These are phyloP conservation scores for Torymus aiolomorphi DNA, from an alignment of 2,888 invertebrate species.

Conservation along the genomic window DNA sequence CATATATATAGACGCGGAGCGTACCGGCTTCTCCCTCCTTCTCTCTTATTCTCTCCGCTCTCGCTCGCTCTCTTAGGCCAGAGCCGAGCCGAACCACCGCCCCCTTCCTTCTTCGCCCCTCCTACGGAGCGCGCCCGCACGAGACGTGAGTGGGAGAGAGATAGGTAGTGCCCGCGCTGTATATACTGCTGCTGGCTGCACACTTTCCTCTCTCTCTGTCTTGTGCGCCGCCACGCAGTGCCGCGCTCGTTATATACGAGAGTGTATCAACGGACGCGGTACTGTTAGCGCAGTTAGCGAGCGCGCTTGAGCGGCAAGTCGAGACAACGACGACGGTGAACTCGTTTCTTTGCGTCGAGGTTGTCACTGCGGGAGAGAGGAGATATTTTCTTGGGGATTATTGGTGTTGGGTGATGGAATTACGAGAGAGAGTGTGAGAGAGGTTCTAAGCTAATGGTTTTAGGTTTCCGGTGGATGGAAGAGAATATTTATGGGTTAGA, in stretches of 20 bases:
- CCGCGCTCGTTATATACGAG: too few species aligned
- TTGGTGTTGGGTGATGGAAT: too few species aligned
- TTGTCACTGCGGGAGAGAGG: background rate
- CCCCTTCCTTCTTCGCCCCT: slow-evolving; percentile 66
- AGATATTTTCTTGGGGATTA: too few species aligned
- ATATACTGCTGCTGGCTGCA: too few species aligned
- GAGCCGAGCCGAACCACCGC: slow-evolving; percentile 59
- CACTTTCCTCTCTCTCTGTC: too few species aligned
- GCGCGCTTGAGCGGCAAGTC: slow-evolving; percentile 3
- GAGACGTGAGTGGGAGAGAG: slow-evolving; percentile 48
- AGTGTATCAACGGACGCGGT: slow-evolving; percentile 55
- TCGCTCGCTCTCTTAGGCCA: slow-evolving; percentile 57
- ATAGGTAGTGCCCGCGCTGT: background rate
- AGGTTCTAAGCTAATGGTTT: too few species aligned
- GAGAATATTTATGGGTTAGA: too few species aligned
- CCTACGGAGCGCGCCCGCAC: slow-evolving; percentile 58
- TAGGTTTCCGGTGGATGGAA: too few species aligned
- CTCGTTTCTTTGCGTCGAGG: too few species aligned
- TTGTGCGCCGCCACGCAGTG: too few species aligned
- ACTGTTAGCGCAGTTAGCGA: slow-evolving; percentile 53
- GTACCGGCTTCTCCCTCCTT: background rate
- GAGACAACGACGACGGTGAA: too few species aligned
- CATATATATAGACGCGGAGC: background rate
- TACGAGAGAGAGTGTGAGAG: too few species aligned
- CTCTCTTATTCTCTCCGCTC: slow-evolving; percentile 58